Evolutionary conservation across 2,113 vertebrate genomes (phyloP), one percentile per base, ranked within the genome.

Genomic region (Podiceps cristatus): DNA sequence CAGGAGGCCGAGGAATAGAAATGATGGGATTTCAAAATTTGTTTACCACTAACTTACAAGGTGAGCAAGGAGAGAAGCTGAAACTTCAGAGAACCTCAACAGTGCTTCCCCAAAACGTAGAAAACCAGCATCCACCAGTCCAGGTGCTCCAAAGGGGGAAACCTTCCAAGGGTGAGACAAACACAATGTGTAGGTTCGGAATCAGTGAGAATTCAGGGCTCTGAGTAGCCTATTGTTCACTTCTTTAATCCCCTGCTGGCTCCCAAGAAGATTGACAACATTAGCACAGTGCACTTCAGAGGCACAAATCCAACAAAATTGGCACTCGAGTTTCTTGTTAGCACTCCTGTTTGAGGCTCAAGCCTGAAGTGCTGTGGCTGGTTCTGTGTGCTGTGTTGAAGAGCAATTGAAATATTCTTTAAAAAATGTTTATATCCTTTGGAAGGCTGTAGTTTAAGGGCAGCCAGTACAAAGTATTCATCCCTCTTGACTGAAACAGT

Each of bases 251-350:
- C 72, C 64, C 79, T 63, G 82, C 92, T 80, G 82, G 72, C 44
- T 95, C 62, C 88, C 25, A 4, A 72, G 85, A 29, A 92, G 96
- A 92, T 18, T 96, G 96, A 93, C 78, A 82, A 91, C 86, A 58
- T 58, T 24, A 95, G 88, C 92, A 49, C 82, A 55, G 87, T 28
- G 81, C 78, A 66, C 92, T 97, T 90, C 78, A 94, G 88, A 95
- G 91, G 53, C 97, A 93, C 86, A 94, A 97, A 96, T 96, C 86
- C 95, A 78, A 56, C 94, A 25, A n/a, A 91, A 92, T 56, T 89
- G 91, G 77, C 86, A 94, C 95, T 97, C 5, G 10, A 95, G 97
- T 84, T 96, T 68, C 97, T 94, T 85, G 89, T 94, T 93, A 96
- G 71, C 50, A 2, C 88, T 81, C 68, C 42, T 84, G 6, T 89